Evolutionary conservation across 2,888 invertebrate genomes (phyloP).

Genomic region (Harpagoxenus sublaevis): DNA sequence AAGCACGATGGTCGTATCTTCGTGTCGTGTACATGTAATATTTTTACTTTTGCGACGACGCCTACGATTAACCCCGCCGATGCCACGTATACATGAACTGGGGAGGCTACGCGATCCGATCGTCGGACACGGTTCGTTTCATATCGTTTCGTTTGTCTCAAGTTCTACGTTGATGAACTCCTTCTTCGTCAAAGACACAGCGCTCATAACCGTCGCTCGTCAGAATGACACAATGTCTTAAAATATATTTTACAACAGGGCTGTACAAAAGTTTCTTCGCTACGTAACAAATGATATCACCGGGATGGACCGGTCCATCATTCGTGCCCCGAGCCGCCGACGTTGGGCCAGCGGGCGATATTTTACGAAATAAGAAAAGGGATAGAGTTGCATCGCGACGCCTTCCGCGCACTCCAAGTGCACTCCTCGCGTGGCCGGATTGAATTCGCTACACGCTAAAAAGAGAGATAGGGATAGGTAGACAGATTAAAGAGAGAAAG

Average conservation of each 20-base stretch:
- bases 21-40: constrained; percentile 42
- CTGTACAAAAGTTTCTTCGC: constrained; percentile 43
- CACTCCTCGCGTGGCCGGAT: constrained; percentile 46
- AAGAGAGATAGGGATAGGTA: constrained; percentile 31
- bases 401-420: constrained; percentile 77
- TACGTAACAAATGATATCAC: constrained; percentile 10
- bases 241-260: constrained; percentile 50
- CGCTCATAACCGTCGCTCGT: constrained; percentile 1
- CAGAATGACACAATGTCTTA: constrained; percentile 46
- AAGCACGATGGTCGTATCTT: constrained; percentile 33
- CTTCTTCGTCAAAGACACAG: not conserved
- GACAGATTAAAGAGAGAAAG: constrained; percentile 33
- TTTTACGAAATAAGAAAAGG: constrained; percentile 29
- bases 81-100: constrained; percentile 3
- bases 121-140: constrained; percentile 20
- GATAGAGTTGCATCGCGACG: constrained; percentile 70
- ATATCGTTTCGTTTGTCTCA: constrained; percentile 11
- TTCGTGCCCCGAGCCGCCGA: constrained; percentile 42
- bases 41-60: constrained; percentile 22
- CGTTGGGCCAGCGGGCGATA: constrained; percentile 34
- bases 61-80: constrained; percentile 33
- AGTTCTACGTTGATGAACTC: not conserved
- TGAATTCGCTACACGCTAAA: constrained; percentile 31
- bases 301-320: constrained; percentile 24
- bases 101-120: constrained; percentile 27